Base-by-base conservation (phyloP, 2,797 vertebrate species). In the Corythornis leucogaster region DNA sequence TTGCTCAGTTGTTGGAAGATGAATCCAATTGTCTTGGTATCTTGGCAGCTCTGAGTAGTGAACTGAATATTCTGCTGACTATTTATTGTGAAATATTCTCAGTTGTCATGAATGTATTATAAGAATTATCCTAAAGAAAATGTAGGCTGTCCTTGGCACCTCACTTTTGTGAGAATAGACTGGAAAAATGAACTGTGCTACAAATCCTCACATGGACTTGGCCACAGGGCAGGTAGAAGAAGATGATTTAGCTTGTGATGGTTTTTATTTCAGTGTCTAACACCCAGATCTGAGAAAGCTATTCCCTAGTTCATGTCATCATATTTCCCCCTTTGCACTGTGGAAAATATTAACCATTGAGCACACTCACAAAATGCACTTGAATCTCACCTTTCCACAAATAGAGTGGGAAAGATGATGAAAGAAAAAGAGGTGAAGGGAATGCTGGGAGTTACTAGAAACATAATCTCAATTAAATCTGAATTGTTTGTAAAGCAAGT, bases 41-140 rank as follows among this genome's bases (percentile, higher is more conserved):
- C 20, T 83, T 68, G 76, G 40, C 25, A 59, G 18, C 31, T 91
- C 26, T n/a, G 40, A 67, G 58, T 33, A 67, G 63, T 61, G 76
- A 88, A 73, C 5, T 22, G 48, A 91, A 77, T 77, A 55, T 22
- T 70, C 54, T 66, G 61, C 8, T 73, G 30, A 66, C 24, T 94
- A 12, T 68, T 57, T 61, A 30, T 69, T 81, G 31, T 43, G 35
- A 91, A 84, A 51, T 19, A 51, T 46, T 88, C 50, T 54, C 45
- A 48, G 7, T 38, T 68, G 57, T 30, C 21, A 51, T 35, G 24
- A 61, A 9, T 64, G 33, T 70, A 67, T 77, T 80, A 15, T 18
- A 74, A 90, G 9, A 84, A 84, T 42, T 55, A 92, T 57, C n/a
- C 33, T 57, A 57, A 90, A 80, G 57, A 78, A 84, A 91, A 69